phyloP scores from a whole-genome alignment of 2,888 invertebrate genomes.

The Caenorhabditis afra region DNA sequence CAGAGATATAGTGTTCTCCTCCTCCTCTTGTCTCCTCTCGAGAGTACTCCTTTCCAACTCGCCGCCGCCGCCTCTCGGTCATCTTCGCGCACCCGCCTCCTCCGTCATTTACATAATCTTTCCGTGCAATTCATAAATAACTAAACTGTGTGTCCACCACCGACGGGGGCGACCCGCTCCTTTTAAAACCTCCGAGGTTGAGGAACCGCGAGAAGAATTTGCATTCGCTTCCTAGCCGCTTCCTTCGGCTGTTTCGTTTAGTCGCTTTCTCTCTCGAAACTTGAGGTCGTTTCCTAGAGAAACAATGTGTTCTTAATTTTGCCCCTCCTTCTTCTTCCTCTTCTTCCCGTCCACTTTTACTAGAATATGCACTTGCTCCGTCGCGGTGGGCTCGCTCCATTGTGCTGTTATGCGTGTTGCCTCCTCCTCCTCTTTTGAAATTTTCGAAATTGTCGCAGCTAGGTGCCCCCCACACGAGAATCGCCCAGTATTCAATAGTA shows the following conservation, averaged over 20 bases:
- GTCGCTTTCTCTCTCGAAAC: conserved; percentile 16
- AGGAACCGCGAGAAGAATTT: conserved; percentile 46
- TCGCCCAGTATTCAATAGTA: conserved; percentile 12
- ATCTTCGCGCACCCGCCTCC: conserved; percentile 22
- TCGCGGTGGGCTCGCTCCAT: conserved; percentile 20
- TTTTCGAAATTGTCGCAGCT: conserved; percentile 37
- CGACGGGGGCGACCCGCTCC: conserved; percentile 3
- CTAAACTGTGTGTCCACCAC: conserved; percentile 43
- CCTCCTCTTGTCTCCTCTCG: conserved; percentile 40
- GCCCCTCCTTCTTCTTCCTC: not conserved
- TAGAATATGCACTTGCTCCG: conserved; percentile 40
- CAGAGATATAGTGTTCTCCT: conserved; percentile 17
- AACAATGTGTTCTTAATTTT: conserved; percentile 57
- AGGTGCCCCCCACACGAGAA: conserved; percentile 21
- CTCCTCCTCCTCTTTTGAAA: conserved; percentile 33
- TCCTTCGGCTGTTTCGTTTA: no score
- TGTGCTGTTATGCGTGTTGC: conserved; percentile 12
- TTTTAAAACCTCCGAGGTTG: not conserved
- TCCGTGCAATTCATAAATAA: conserved; percentile 49
- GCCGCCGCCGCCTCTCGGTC: not conserved
- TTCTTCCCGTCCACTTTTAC: conserved; percentile 25
- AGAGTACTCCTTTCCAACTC: conserved; percentile 33
- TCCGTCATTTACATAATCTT: conserved; percentile 53
- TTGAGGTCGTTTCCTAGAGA: conserved; percentile 29
- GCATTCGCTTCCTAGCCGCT: conserved; percentile 25